Evolutionary conservation across 2,797 vertebrate species (phyloP).

Genomic region (Micropoecilia bifurca): DNA sequence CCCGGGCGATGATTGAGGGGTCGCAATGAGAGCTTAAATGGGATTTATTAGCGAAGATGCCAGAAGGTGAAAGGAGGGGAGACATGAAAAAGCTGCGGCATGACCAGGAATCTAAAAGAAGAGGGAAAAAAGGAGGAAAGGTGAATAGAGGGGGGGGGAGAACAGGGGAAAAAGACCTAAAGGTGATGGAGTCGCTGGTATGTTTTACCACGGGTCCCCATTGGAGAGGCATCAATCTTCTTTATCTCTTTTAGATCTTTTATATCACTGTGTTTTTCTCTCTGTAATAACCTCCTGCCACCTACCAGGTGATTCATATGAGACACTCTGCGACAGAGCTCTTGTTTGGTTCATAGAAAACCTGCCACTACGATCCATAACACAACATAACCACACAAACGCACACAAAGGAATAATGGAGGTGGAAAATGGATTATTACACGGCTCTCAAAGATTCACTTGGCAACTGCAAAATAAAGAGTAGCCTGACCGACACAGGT

Average conservation of each 20-base stretch:
- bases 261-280: slow-evolving; percentile 70
- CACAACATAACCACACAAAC: slow-evolving; percentile 45
- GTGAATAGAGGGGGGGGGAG: slow-evolving; percentile 5
- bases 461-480: slow-evolving; percentile 54
- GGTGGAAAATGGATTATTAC: slow-evolving; percentile 65
- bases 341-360: slow-evolving; percentile 68
- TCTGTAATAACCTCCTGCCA: slow-evolving; percentile 77
- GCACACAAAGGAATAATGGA: slow-evolving; percentile 42
- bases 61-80: slow-evolving; percentile 57
- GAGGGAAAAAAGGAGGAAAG: slow-evolving; percentile 17
- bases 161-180: slow-evolving; percentile 29
- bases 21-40: slow-evolving; percentile 75
- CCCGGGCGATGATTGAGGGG: slow-evolving; percentile 77
- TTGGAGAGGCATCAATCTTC: slow-evolving; percentile 74
- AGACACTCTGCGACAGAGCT: slow-evolving; percentile 54
- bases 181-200: slow-evolving; percentile 68
- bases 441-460: slow-evolving; percentile 50
- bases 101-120: slow-evolving; percentile 34
- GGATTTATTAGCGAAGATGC: slow-evolving; percentile 78
- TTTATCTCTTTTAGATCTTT: slow-evolving; percentile 76
- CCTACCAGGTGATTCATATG: slow-evolving; percentile 73
- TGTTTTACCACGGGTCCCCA: slow-evolving; percentile 67
- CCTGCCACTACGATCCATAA: slow-evolving; percentile 57
- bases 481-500: slow-evolving; percentile 27
- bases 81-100: slow-evolving; percentile 42